A percentile compares a stretch with the other conserved stretches of the same genome.
Evolutionary conservation across 2,797 vertebrate genomes (phyloP).

Genomic region (Buceros bicornis): DNA sequence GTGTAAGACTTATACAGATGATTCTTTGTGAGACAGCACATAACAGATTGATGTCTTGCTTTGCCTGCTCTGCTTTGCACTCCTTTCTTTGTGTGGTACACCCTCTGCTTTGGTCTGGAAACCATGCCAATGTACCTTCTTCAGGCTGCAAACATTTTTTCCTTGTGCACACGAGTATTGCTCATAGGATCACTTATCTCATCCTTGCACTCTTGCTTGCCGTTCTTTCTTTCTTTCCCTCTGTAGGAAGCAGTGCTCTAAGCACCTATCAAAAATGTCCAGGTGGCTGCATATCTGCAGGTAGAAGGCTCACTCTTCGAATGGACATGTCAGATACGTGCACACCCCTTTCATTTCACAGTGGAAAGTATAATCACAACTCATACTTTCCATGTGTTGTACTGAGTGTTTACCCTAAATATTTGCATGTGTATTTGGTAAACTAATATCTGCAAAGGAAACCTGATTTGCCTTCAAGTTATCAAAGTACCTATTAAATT

Average conservation of each 20-base stretch:
- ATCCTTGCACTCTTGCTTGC: not conserved
- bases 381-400: not conserved
- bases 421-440: not conserved
- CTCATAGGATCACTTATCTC: not conserved
- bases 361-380: not conserved
- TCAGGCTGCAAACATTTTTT: not conserved
- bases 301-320: not conserved
- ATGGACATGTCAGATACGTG: not conserved
- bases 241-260: not conserved
- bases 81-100: not conserved
- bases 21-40: not conserved
- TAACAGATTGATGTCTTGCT: not conserved
- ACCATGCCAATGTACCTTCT: not conserved
- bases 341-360: not conserved
- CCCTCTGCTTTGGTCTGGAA: not conserved
- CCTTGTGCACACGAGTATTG: fast-evolving
- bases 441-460: conserved; percentile 38
- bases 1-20: not conserved
- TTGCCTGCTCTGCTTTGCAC: not conserved
- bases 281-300: not conserved
- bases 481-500: not conserved
- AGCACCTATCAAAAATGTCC: not conserved
- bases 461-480: conserved; percentile 1
- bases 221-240: not conserved
- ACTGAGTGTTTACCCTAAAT: not conserved